phyloP scores from a whole-genome alignment of 2,113 vertebrate genomes.

The Acrocephalus arundinaceus region DNA sequence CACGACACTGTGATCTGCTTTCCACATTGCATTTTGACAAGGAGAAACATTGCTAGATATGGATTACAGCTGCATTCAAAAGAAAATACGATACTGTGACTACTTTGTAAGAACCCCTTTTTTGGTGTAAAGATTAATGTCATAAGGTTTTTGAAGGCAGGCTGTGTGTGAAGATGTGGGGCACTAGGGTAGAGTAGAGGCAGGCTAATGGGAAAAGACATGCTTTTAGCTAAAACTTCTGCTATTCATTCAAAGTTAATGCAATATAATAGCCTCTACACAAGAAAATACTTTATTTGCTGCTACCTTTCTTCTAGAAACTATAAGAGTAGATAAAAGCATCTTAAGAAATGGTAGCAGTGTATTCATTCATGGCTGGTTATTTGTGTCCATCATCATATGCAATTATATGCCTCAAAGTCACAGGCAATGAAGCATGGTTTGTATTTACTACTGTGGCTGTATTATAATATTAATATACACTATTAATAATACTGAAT shows the following conservation, averaged over 20 bases:
- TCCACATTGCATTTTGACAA: rapidly evolving
- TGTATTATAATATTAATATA: neutral
- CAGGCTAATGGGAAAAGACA: neutral
- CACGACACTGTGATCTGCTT: neutral
- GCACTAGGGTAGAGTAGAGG: neutral
- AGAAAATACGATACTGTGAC: neutral
- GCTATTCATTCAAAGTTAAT: neutral
- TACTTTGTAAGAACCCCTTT: neutral
- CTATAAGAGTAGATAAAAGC: neutral
- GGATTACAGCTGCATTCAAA: neutral
- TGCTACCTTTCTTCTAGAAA: neutral
- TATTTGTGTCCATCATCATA: neutral
- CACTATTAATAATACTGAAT: neutral
- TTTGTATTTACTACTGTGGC: neutral
- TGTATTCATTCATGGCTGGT: neutral
- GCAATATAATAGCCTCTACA: neutral
- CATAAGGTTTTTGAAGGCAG: neutral
- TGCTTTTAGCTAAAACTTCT: neutral
- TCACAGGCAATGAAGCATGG: neutral
- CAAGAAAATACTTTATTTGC: neutral
- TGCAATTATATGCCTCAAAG: neutral
- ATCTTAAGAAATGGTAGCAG: neutral
- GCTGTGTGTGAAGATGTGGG: neutral
- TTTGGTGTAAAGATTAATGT: neutral
- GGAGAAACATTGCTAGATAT: neutral